Evolutionary conservation across 2,113 vertebrate genomes (phyloP), one percentile per base, ranked within the genome.

Genomic region (Brachyhypopomus occidentalis): DNA sequence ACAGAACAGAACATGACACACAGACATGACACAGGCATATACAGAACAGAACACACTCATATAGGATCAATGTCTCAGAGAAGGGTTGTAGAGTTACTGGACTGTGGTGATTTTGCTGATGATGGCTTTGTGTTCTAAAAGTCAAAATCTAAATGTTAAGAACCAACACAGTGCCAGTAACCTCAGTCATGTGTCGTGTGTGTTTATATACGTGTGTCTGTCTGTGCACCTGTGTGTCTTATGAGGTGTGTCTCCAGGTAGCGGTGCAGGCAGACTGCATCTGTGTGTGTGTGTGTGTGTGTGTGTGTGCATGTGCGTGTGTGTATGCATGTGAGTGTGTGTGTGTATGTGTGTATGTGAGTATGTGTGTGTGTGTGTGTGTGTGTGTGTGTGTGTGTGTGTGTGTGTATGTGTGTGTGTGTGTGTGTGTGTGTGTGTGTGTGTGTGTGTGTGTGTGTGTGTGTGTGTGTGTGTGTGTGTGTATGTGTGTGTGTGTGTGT

Each of bases 231-330:
- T 17, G 48, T n/a, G 27, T 23, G 79, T 87, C 97, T 93, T 93
- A 99, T 97, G 94, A 99, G 93, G 91, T 99, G 98, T 74, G 96
- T 98, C 92, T 99, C 96, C 92, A 99, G 94, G 95, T 99, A 99
- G 38, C 92, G 92, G 89, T 94, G 95, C 86, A 99, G 95, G 93
- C 94, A 91, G 85, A n/a, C 36, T 38, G 36, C 6, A 38, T 38
- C 36, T 6, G 3, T 6, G 6, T 38, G 3, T 38, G 36, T 38
- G 36, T 38, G 36, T 38, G 36, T 38, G 36, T 38, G 36, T 38
- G n/a, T n/a, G n/a, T n/a, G n/a, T n/a, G n/a, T n/a, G n/a, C n/a
- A n/a, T n/a, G n/a, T n/a, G n/a, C n/a, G n/a, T n/a, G n/a, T n/a
- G n/a, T n/a, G n/a, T n/a, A n/a, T n/a, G n/a, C n/a, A n/a, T n/a